These are phyloP conservation scores for Leiothrix lutea DNA, from an alignment of 2,113 vertebrate genomes.

Conservation along the genomic window DNA sequence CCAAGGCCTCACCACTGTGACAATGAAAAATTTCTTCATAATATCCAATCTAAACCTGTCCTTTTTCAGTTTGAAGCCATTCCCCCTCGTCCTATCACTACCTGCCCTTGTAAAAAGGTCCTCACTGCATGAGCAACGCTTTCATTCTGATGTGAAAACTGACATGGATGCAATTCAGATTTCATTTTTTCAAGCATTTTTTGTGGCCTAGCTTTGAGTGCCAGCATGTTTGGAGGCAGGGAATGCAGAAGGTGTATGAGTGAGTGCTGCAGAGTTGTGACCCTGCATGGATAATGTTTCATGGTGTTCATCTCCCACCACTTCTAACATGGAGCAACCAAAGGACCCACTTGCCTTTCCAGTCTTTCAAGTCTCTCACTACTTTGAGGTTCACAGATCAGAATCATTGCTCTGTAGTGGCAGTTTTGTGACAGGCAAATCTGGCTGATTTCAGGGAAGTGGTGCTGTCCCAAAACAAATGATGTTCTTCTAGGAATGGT, in stretches of 20 bases:
- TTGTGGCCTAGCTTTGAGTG: background rate
- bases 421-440: background rate
- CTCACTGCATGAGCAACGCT: accelerated
- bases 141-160: background rate
- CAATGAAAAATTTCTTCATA: background rate
- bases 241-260: background rate
- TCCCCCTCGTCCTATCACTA: background rate
- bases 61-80: background rate
- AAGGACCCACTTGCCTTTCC: background rate
- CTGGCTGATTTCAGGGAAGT: background rate
- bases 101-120: background rate
- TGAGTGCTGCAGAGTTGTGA: accelerated
- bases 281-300: accelerated
- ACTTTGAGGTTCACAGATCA: background rate
- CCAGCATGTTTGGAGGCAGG: background rate
- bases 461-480: background rate
- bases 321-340: background rate
- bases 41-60: background rate
- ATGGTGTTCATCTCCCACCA: background rate
- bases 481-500: background rate
- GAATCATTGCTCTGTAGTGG: background rate
- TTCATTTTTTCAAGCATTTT: background rate
- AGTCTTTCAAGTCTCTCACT: background rate
- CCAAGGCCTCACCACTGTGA: background rate
- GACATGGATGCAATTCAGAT: background rate